Base-by-base conservation (phyloP, 2,888 invertebrate genomes). In the Mystacides longicornis region DNA sequence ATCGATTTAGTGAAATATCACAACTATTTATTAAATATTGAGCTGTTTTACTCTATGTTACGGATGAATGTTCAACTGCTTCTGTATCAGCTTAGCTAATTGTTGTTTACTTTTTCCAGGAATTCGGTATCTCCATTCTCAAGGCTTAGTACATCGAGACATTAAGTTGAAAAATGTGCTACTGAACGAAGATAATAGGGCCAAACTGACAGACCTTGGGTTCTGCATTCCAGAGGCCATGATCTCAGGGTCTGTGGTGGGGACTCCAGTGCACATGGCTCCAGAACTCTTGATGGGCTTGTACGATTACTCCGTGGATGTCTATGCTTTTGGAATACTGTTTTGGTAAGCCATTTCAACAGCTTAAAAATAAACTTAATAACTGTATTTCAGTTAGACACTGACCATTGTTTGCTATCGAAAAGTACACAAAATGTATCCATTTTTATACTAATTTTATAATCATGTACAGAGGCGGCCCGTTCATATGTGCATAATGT, bases 151-250 rank as follows among this genome's bases (percentile, higher is more conserved):
- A 2, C 93, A 93, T 69, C 80, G 93, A 59, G 93, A 93, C 71
- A 87, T 93, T 56, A 93, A 93, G 71, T 75, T 93, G 64, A 93
- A 93, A 73, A 93, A 93, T 73, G 92, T 93, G 20, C 72, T 93
- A 69, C 74, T 93, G 62, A 91, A 93, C 72, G 70, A 69, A 0
- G 66, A 75, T 1, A 82, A 86, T 65, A 79, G 91, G 46, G 93
- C 89, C 0, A 86, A 91, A 66, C 75, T 93, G 16, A 89, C 92
- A 0, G 93, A 93, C 74, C 81, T 93, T 21, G 93, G 93, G 0
- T 93, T 93, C 75, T 93, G 92, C 67, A 89, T 92, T 60, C 89
- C 90, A 1, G 90, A 89, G 67, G 90, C 92, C 1, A 89, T 93
- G 80, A 88, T 93, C 82, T 89, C 89, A 0, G 92, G 92, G 31